Evolutionary conservation across 2,113 vertebrate genomes (phyloP).

Genomic region (Rhea pennata): DNA sequence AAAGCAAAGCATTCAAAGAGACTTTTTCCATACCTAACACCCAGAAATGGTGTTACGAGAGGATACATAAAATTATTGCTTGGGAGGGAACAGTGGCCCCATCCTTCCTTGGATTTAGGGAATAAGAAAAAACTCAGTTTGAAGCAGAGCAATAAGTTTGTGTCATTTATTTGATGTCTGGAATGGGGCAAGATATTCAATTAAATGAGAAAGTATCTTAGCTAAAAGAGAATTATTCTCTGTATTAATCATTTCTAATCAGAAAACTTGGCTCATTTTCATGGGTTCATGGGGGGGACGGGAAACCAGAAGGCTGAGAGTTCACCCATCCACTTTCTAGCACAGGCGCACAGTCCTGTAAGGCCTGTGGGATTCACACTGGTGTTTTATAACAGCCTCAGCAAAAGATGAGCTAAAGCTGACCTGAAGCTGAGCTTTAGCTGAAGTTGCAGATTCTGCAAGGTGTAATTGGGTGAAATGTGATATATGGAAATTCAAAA

Average conservation of each 20-base stretch:
- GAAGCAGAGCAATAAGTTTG: background rate
- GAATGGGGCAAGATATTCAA: background rate
- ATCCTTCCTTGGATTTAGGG: background rate
- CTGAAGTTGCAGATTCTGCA: background rate
- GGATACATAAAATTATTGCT: background rate
- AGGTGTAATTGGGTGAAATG: background rate
- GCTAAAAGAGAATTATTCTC: background rate
- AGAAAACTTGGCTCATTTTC: background rate
- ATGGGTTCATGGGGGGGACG: background rate
- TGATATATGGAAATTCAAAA: background rate
- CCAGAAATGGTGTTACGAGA: background rate
- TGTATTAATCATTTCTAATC: background rate
- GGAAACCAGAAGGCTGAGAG: background rate
- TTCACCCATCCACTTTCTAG: background rate
- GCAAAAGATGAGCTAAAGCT: background rate
- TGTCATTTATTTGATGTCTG: background rate
- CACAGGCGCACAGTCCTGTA: fast-evolving
- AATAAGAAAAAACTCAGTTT: background rate
- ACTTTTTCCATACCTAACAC: background rate
- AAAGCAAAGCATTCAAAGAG: background rate
- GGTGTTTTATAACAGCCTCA: background rate
- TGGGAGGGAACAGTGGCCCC: background rate
- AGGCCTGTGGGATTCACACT: background rate
- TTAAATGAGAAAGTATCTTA: background rate
- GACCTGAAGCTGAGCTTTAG: background rate